Evolutionary conservation across 2,888 invertebrate species (phyloP).

Genomic region (Lymantria dispar): DNA sequence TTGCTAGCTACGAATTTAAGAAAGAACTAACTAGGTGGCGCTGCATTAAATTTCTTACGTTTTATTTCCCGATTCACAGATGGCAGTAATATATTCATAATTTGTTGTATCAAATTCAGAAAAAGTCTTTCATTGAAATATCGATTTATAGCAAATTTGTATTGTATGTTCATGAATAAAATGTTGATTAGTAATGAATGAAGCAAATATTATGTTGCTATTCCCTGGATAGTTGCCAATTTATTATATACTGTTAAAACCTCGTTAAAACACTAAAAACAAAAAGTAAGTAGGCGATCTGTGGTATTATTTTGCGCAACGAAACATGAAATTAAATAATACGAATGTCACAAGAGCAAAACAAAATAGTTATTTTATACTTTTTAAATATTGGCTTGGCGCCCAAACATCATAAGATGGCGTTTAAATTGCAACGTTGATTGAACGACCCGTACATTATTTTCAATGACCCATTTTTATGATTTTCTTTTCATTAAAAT

Average conservation of each 20-base stretch:
- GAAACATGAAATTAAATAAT: slow-evolving; percentile 36
- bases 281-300: slow-evolving; percentile 20
- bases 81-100: slow-evolving; percentile 16
- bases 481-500: slow-evolving; percentile 27
- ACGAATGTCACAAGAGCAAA: slow-evolving; percentile 17
- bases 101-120: not conserved
- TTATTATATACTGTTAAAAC: slow-evolving; percentile 26
- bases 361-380: slow-evolving; percentile 28
- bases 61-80: slow-evolving; percentile 9
- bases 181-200: slow-evolving; percentile 35
- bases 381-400: slow-evolving; percentile 26
- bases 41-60: not conserved
- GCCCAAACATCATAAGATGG: slow-evolving; percentile 28
- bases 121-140: not conserved
- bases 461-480: slow-evolving; percentile 35
- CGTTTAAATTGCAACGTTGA: slow-evolving; percentile 36
- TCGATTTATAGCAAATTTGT: not conserved
- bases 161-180: slow-evolving; percentile 32
- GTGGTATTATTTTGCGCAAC: slow-evolving; percentile 30
- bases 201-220: slow-evolving; percentile 22
- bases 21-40: not conserved
- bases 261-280: not conserved
- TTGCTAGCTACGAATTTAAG: not conserved
- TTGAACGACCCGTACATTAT: slow-evolving; percentile 31
- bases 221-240: slow-evolving; percentile 34